phyloP scores from a whole-genome alignment of 2,888 invertebrate genomes.

The Xestia sexstrigata region DNA sequence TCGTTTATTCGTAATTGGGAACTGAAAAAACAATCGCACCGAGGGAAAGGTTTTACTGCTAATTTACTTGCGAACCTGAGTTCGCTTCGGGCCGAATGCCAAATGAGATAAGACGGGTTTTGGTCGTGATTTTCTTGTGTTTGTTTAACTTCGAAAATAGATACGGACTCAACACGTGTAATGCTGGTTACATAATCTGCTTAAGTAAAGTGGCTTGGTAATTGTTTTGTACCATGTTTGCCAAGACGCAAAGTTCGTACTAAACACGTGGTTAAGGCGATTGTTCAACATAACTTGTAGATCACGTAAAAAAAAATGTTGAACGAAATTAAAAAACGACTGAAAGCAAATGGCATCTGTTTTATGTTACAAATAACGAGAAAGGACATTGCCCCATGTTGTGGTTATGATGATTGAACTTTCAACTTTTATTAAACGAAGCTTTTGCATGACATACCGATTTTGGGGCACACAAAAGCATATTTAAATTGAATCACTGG shows the following conservation, averaged over 20 bases:
- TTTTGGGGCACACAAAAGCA: slow-evolving; percentile 14
- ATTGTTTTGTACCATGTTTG: neutral
- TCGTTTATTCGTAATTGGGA: slow-evolving; percentile 85
- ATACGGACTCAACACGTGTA: slow-evolving; percentile 16
- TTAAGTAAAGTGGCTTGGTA: slow-evolving; percentile 1
- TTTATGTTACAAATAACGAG: neutral
- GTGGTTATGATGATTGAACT: slow-evolving; percentile 24
- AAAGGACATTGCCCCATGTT: neutral
- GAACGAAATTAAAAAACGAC: neutral
- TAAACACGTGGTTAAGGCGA: neutral
- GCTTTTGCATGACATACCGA: slow-evolving; percentile 9
- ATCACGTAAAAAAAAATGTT: neutral
- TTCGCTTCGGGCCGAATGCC: slow-evolving; percentile 73
- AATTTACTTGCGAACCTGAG: slow-evolving; percentile 77
- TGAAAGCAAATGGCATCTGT: neutral
- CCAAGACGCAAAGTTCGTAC: neutral
- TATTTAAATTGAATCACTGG: slow-evolving; percentile 31
- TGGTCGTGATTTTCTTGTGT: slow-evolving; percentile 57
- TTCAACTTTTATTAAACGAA: slow-evolving; percentile 23
- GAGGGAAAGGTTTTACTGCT: slow-evolving; percentile 80
- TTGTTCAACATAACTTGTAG: neutral
- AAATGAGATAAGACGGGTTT: slow-evolving; percentile 73
- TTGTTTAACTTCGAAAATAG: slow-evolving; percentile 51
- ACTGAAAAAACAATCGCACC: slow-evolving; percentile 84
- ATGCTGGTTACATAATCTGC: slow-evolving; percentile 14